Percentiles rank a stretch among this genome's conserved stretches.
Evolutionary conservation across 2,888 invertebrate species (phyloP).

Genomic region (Agrotis segetum): DNA sequence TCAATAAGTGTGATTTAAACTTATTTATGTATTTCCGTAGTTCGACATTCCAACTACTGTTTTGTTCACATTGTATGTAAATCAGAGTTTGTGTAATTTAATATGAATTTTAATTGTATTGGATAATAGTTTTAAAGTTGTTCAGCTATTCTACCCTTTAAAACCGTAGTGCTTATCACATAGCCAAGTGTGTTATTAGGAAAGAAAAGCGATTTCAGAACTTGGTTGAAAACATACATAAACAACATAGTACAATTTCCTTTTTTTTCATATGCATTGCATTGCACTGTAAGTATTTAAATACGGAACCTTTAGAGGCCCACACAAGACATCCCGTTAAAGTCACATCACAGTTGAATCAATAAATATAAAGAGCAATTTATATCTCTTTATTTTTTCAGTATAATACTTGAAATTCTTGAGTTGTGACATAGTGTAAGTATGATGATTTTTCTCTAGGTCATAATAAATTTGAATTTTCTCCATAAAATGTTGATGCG

Average conservation of each 20-base stretch:
- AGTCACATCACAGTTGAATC: too few species aligned
- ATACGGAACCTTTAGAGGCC: too few species aligned
- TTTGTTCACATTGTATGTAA: slow-evolving; percentile 49
- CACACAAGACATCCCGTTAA: too few species aligned
- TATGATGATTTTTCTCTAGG: background rate
- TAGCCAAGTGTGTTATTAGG: background rate
- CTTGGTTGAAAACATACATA: background rate
- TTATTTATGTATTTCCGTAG: slow-evolving; percentile 13
- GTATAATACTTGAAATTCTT: background rate
- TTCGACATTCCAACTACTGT: background rate
- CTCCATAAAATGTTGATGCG: too few species aligned
- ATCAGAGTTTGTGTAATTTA: slow-evolving; percentile 13
- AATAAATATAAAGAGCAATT: too few species aligned
- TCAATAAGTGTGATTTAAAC: background rate
- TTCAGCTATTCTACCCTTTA: background rate
- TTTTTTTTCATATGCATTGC: too few species aligned
- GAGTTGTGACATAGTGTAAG: too few species aligned
- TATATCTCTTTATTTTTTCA: background rate
- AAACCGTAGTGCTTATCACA: background rate
- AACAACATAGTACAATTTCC: too few species aligned
- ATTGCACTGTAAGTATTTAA: too few species aligned
- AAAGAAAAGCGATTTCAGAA: background rate
- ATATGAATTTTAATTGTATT: slow-evolving; percentile 22
- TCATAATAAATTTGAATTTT: background rate
- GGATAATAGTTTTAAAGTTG: slow-evolving; percentile 7